phyloP scores from a whole-genome alignment of 2,113 vertebrate genomes.

The Sphaerodactylus townsendi region DNA sequence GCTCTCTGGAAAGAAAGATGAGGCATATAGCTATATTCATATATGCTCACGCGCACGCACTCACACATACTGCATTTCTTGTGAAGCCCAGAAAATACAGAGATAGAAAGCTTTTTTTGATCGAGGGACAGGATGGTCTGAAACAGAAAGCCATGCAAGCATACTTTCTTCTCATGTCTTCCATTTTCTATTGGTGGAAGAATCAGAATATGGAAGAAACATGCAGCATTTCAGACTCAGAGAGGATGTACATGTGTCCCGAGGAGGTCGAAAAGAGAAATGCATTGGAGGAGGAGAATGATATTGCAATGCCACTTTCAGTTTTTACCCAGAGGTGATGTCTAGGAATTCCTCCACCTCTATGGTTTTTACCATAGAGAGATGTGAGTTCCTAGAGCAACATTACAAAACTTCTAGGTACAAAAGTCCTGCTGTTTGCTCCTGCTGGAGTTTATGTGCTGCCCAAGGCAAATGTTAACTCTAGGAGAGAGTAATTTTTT shows the following conservation, averaged over 20 bases:
- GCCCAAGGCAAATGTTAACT: too few relatives aligned
- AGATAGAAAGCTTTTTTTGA: neutral
- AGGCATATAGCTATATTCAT: neutral
- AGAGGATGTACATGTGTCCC: neutral
- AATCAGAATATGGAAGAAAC: neutral
- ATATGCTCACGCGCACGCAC: too few relatives aligned
- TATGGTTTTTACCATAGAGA: too few relatives aligned
- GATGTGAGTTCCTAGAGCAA: too few relatives aligned
- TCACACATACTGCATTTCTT: neutral
- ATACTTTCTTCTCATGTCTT: neutral
- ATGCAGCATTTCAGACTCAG: neutral
- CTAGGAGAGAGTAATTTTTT: neutral
- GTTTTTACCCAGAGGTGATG: too few relatives aligned
- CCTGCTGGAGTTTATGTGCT: too few relatives aligned
- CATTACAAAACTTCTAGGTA: too few relatives aligned
- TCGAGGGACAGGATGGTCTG: neutral
- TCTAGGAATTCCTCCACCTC: too few relatives aligned
- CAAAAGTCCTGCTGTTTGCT: too few relatives aligned
- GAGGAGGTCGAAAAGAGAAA: neutral
- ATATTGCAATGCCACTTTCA: too few relatives aligned
- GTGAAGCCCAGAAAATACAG: conserved; percentile 4
- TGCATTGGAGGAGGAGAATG: too few relatives aligned
- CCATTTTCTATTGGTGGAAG: neutral
- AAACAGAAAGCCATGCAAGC: neutral
- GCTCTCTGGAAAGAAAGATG: conserved; percentile 47